Evolutionary conservation across 2,797 vertebrate genomes (phyloP), one percentile per base, ranked within the genome.

Genomic region (Garrulus glandarius): DNA sequence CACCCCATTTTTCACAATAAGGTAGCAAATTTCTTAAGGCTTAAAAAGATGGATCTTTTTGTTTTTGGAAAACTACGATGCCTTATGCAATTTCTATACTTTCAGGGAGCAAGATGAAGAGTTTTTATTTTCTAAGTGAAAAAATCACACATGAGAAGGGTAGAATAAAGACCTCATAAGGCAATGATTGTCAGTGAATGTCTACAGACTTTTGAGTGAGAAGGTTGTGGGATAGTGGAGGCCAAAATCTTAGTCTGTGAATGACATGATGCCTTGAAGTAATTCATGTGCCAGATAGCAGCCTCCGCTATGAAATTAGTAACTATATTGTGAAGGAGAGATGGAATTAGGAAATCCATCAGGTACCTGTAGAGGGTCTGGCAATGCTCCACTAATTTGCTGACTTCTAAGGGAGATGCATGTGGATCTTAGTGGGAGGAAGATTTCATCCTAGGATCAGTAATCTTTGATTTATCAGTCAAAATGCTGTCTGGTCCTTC

Each of bases 231-330:
- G 20, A 44, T 24, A 50, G 23, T 15, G 39, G 23, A 82, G 47
- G 12, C 20, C 26, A 82, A 89, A 44, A 50, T 61, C 36, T 32
- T 41, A 44, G 32, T 50, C 19, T 50, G 39, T 69, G 47, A 68
- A 39, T 60, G 37, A 34, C 36, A 11, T 1, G 6, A 43, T 89
- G 39, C 3, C 34, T 86, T 64, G 46, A 64, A 90, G 39, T 52
- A 39, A 84, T n/a, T 70, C 0, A 3, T 0, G 1, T 49, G 60
- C 8, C n/a, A 59, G 52, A 23, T 6, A 68, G 10, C 32, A 79
- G 55, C 36, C n/a, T 76, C 36, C 34, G 36, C 29, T 55, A 13
- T 50, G 43, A 61, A 72, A 44, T 56, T 75, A 71, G 18, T 57
- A 53, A 52, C 23, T 68, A 65, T 64, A 77, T 75, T 89, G 44